Conservation (phyloP, 1,140 invertebrate genomes). For the Formica selysi region DNA sequence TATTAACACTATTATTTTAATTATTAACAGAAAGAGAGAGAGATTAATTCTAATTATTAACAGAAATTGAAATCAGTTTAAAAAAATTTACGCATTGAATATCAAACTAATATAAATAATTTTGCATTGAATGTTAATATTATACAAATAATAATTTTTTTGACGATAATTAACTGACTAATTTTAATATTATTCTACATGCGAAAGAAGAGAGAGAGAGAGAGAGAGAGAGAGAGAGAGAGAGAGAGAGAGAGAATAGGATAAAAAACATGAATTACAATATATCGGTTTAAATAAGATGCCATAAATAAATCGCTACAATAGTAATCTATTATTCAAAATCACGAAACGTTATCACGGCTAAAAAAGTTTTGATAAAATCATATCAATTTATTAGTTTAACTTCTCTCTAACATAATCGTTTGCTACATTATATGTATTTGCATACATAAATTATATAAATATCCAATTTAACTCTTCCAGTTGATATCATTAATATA, state of each 20-base stretch:
- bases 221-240: no score
- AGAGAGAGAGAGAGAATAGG: not conserved
- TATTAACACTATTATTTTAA: not conserved
- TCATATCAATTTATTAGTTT: constrained; percentile 4
- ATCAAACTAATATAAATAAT: constrained; percentile 29
- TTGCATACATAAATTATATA: constrained; percentile 33
- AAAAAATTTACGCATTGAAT: constrained; percentile 18
- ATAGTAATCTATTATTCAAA: constrained; percentile 30
- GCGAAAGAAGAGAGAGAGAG: not conserved
- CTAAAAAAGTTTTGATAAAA: constrained; percentile 16
- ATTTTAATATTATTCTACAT: constrained; percentile 42
- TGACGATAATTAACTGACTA: constrained; percentile 30
- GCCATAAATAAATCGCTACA: not conserved
- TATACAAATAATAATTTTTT: constrained; percentile 44
- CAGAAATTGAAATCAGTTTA: constrained; percentile 4
- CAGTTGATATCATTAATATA: not conserved
- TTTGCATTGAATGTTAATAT: constrained; percentile 21
- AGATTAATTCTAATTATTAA: no score
- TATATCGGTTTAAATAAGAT: constrained; percentile 29
- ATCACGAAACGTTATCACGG: not conserved
- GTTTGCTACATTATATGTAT: not conserved
- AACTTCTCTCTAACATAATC: constrained; percentile 10
- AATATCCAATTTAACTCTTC: constrained; percentile 3
- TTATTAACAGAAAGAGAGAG: no score
- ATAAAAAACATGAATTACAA: constrained; percentile 14